A percentile compares a stretch with the other conserved stretches of the same genome.
phyloP scores from a whole-genome alignment of 2,888 invertebrate species.

The Polymixis flavicincta region DNA sequence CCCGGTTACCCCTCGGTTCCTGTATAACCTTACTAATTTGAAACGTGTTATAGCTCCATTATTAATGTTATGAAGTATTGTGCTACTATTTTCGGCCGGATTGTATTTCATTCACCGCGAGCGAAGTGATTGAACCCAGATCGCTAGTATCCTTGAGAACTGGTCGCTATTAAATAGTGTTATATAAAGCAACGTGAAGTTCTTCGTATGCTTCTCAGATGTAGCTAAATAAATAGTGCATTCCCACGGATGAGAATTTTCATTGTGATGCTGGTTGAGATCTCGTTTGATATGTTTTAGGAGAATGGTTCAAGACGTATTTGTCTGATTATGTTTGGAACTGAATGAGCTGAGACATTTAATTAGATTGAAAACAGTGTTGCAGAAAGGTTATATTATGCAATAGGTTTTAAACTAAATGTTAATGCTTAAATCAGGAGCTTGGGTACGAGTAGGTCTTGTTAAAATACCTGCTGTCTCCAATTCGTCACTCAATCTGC shows the following conservation, averaged over 20 bases:
- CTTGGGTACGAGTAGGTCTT: not conserved
- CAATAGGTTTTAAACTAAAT: not conserved
- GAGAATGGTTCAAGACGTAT: conserved; percentile 3
- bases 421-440: not conserved
- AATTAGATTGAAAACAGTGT: conserved; percentile 4
- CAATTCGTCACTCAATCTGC: conserved; percentile 1
- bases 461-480: conserved; percentile 26
- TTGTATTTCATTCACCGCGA: conserved; percentile 86
- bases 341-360: not conserved
- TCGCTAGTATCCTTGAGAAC: conserved; percentile 85
- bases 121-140: conserved; percentile 86
- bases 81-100: conserved; percentile 71
- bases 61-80: conserved; percentile 26
- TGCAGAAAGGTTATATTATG: not conserved
- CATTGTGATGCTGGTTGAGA: conserved; percentile 41
- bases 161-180: conserved; percentile 79
- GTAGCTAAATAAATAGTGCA: conserved; percentile 47
- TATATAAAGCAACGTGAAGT: conserved; percentile 77
- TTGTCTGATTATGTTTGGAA: conserved; percentile 3
- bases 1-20: conserved; percentile 70
- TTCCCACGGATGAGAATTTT: conserved; percentile 59
- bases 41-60: conserved; percentile 32
- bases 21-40: conserved; percentile 67
- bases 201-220: conserved; percentile 64
- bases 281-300: conserved; percentile 21